Percentiles rank a stretch among this genome's conserved stretches.
Conservation (phyloP, 2,888 invertebrate species). For the Nephrotoma guestfalica region DNA sequence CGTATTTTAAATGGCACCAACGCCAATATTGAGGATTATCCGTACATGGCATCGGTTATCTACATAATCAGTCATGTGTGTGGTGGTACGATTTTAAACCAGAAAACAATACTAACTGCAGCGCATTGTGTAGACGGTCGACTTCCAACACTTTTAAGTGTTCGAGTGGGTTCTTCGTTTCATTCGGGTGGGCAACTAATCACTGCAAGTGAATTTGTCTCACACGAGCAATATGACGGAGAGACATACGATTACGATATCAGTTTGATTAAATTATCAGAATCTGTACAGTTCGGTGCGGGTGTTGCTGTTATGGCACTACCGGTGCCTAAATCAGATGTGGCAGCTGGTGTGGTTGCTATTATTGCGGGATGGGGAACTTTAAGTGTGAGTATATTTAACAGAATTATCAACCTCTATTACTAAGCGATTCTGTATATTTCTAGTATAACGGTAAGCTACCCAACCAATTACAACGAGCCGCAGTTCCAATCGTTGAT, state of each 20-base stretch:
- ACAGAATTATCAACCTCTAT: background rate
- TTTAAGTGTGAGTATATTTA: background rate
- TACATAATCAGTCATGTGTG: constrained; percentile 19
- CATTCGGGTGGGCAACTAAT: background rate
- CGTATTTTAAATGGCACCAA: constrained; percentile 27
- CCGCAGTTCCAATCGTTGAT: background rate
- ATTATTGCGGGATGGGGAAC: background rate
- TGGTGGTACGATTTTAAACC: constrained; percentile 24
- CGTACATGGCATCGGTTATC: constrained; percentile 26
- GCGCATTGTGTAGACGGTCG: constrained; percentile 21
- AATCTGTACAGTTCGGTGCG: background rate
- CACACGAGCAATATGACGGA: background rate
- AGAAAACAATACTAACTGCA: constrained; percentile 26
- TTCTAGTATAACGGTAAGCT: background rate
- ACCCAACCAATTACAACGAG: background rate
- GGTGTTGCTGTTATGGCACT: background rate
- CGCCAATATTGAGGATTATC: constrained; percentile 16
- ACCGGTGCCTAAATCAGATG: background rate
- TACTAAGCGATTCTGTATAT: background rate
- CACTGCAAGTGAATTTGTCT: background rate
- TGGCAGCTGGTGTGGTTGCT: background rate
- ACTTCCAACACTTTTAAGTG: background rate
- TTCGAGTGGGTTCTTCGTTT: background rate
- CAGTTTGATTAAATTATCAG: background rate
- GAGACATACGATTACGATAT: background rate